Conservation (phyloP, 2,888 invertebrate genomes). For the Gibbula magus region DNA sequence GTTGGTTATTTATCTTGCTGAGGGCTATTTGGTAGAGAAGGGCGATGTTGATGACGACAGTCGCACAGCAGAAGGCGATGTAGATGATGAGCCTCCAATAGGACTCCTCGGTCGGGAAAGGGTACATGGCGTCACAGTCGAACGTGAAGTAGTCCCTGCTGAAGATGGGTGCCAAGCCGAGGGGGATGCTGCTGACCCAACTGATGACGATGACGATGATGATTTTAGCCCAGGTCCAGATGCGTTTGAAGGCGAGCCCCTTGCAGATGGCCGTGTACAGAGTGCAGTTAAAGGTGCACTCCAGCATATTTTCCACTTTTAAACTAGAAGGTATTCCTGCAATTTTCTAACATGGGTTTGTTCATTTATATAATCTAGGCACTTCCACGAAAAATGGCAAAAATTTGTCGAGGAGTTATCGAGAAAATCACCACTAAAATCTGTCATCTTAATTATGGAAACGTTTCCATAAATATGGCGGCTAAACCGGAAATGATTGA, state of each 20-base stretch:
- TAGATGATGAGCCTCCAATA: background rate
- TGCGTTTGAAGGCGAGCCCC: background rate
- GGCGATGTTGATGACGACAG: background rate
- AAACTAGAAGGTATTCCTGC: too few species aligned
- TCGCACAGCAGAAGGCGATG: background rate
- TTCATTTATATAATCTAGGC: too few species aligned
- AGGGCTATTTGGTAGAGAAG: background rate
- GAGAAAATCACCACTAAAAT: too few species aligned
- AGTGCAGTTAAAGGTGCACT: too few species aligned
- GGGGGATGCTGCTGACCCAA: background rate
- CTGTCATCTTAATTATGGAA: too few species aligned
- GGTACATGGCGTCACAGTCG: background rate
- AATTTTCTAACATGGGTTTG: too few species aligned
- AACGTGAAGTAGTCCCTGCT: background rate
- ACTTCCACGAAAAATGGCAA: too few species aligned
- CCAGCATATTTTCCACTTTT: too few species aligned
- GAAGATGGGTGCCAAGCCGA: background rate
- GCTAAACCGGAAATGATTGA: too few species aligned
- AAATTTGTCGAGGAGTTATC: too few species aligned
- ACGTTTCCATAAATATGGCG: too few species aligned
- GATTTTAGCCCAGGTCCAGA: background rate
- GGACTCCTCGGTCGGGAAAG: background rate
- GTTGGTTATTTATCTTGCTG: background rate
- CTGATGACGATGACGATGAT: background rate
- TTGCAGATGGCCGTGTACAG: background rate